phyloP scores from a whole-genome alignment of 2,888 invertebrate species.

The Ochropleura plecta region DNA sequence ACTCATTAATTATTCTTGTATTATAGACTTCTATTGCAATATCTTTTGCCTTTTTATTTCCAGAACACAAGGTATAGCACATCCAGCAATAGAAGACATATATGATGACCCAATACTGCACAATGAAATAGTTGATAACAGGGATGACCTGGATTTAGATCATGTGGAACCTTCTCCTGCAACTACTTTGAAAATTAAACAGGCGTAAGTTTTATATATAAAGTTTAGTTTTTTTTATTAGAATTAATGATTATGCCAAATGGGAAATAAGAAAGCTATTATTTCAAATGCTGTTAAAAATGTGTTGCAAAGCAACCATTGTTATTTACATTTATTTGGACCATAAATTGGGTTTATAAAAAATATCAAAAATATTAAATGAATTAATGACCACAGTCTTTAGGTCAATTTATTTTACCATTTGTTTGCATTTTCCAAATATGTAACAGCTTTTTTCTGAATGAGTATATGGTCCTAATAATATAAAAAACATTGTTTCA shows the following conservation, averaged over 20 bases:
- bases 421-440: no score
- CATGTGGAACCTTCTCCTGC: conserved; percentile 58
- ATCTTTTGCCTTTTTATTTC: conserved; percentile 29
- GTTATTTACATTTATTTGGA: neutral
- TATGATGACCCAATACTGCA: conserved; percentile 79
- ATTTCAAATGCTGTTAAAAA: neutral
- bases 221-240: neutral
- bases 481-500: no score
- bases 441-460: no score
- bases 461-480: no score
- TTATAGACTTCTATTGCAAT: neutral
- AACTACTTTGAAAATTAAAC: conserved; percentile 81
- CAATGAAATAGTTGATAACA: conserved; percentile 76
- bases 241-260: neutral
- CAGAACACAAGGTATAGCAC: conserved; percentile 79
- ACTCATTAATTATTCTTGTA: neutral
- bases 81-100: conserved; percentile 83
- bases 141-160: conserved; percentile 75
- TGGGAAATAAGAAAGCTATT: conserved; percentile 75
- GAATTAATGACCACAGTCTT: neutral
- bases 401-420: neutral
- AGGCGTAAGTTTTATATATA: conserved; percentile 77
- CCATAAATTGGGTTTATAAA: neutral
- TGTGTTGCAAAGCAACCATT: neutral
- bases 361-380: neutral